A percentile compares a stretch with the other conserved stretches of the same genome.
Evolutionary conservation across 2,888 invertebrate genomes (phyloP).

Genomic region (Fragum whitleyi): DNA sequence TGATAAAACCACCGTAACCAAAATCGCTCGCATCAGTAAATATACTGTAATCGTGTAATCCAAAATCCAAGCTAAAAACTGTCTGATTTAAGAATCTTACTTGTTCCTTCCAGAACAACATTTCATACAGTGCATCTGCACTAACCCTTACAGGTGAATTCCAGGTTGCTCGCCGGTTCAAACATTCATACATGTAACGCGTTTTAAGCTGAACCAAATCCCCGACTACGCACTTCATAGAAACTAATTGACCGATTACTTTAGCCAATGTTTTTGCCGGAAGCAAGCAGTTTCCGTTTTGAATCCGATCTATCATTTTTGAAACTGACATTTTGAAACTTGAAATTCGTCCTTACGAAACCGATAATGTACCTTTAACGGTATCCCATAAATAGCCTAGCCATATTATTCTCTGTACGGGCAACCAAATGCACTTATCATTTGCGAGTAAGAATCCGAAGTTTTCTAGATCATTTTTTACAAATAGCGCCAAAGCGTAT

Average conservation of each 20-base stretch:
- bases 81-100: slow-evolving; percentile 13
- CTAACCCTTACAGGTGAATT: slow-evolving; percentile 32
- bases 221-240: slow-evolving; percentile 41
- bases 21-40: slow-evolving; percentile 42
- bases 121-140: slow-evolving; percentile 13
- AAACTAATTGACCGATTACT: slow-evolving; percentile 44
- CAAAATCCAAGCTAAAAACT: background rate
- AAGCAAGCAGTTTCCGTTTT: slow-evolving; percentile 16
- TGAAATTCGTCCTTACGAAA: slow-evolving; percentile 40
- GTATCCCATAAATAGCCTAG: slow-evolving; percentile 56
- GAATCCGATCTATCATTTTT: background rate
- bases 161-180: slow-evolving; percentile 39
- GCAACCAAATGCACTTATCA: slow-evolving; percentile 58
- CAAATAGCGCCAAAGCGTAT: slow-evolving; percentile 5
- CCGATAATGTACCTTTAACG: slow-evolving; percentile 30
- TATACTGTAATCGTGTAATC: background rate
- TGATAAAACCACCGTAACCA: slow-evolving; percentile 50
- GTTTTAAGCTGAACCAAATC: slow-evolving; percentile 31
- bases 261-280: slow-evolving; percentile 39
- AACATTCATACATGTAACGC: slow-evolving; percentile 35
- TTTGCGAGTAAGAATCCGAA: slow-evolving; percentile 64
- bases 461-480: slow-evolving; percentile 42
- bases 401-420: slow-evolving; percentile 43
- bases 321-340: background rate
- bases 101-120: slow-evolving; percentile 23